phyloP scores from a whole-genome alignment of 1,140 invertebrate genomes.

The Leptinotarsa defecta region DNA sequence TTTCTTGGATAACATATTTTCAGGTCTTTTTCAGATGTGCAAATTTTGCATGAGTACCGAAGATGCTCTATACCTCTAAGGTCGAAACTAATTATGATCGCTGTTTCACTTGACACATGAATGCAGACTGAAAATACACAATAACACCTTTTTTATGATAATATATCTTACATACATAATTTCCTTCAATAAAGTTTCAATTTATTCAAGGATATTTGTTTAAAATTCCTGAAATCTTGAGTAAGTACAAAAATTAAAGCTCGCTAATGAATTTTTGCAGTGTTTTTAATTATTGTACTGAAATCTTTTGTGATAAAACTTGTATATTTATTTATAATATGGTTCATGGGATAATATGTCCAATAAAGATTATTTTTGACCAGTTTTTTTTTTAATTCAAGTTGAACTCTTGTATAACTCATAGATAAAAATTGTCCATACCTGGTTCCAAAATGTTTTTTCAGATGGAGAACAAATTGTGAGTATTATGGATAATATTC shows the following conservation, averaged over 20 bases:
- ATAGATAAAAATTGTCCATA: too few relatives aligned
- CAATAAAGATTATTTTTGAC: constrained; percentile 54
- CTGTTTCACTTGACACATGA: background rate
- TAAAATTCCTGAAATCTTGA: constrained; percentile 28
- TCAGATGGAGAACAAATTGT: too few relatives aligned
- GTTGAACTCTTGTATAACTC: too few relatives aligned
- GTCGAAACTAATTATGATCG: too few relatives aligned
- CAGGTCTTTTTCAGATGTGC: too few relatives aligned
- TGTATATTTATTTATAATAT: constrained; percentile 52
- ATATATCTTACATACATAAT: background rate
- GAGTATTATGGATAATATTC: too few relatives aligned
- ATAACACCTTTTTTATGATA: background rate
- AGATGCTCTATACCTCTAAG: too few relatives aligned
- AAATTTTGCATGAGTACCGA: too few relatives aligned
- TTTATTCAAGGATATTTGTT: constrained; percentile 16
- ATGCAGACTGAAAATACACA: constrained; percentile 2
- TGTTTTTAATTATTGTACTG: constrained; percentile 50
- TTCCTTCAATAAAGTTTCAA: background rate
- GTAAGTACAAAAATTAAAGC: constrained; percentile 40
- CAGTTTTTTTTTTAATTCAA: background rate
- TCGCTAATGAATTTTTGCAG: background rate
- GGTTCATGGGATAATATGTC: constrained; percentile 55
- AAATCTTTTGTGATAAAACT: constrained; percentile 56
- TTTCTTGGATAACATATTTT: too few relatives aligned
- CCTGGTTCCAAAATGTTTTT: too few relatives aligned